Evolutionary conservation across 1,140 invertebrate genomes (phyloP), one percentile per base, ranked within the genome.

Genomic region (fruit fly (Drosophila melanogaster)): DNA sequence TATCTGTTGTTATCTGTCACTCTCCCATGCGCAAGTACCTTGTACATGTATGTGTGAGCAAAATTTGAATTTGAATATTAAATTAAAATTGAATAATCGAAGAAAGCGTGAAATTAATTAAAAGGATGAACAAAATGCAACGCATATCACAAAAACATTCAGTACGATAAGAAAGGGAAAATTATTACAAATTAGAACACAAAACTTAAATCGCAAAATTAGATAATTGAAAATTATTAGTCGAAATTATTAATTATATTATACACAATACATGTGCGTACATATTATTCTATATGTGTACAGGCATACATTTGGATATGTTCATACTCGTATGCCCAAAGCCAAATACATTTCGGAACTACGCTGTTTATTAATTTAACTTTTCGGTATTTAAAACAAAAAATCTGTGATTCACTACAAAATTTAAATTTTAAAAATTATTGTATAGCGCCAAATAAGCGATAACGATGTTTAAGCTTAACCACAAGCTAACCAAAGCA

Each of bases 331-430:
- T 19, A 44, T 44, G 41, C 41, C 15, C 51, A 70, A 58, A 70
- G 49, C 57, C 56, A 72, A 19, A 77, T 77, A 81, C 67, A 77
- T 81, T 86, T 87, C 64, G 67, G 69, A 90, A 87, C 83, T 89
- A 61, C 87, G 71, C 77, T 90, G 72, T 90, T 90, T 77, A 81
- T 72, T 83, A 85, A 89, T 90, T 85, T 73, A 83, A 83, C 77
- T 77, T 91, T 91, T 90, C 73, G 86, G 81, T 81, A 90, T 85
- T 87, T 85, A 79, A 86, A 84, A 89, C 66, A 76, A 89, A 90
- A 90, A 91, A 91, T 91, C 90, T 91, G 90, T 91, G 90, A 91
- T 91, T 91, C 81, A 84, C 84, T 89, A 89, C 83, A 91, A 91
- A 91, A 85, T 90, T 85, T 81, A 90, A 90, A 81, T 75, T 90